These are phyloP conservation scores for Vulpes vulpes DNA, from an alignment of 2,113 vertebrate species.

Conservation along the genomic window DNA sequence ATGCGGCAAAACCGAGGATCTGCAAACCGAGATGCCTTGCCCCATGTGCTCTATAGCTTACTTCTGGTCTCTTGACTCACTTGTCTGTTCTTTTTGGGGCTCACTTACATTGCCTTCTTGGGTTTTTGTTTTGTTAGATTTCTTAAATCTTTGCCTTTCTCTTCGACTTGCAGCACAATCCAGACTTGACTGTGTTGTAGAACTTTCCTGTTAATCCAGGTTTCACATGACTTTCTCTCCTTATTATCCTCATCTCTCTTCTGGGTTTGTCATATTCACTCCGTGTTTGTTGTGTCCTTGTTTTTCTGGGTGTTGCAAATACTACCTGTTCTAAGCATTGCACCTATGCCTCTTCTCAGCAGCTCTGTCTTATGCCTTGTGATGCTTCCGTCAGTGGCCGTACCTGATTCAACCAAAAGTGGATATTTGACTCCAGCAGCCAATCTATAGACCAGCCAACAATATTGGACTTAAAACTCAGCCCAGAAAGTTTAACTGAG, in stretches of 20 bases:
- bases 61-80: not conserved
- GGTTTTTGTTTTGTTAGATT: not conserved
- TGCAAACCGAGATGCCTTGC: not conserved
- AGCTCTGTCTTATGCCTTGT: not conserved
- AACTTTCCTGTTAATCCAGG: not conserved
- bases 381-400: not conserved
- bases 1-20: too few relatives aligned
- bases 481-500: not conserved
- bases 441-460: not conserved
- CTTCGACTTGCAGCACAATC: not conserved
- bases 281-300: not conserved
- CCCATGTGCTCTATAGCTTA: not conserved
- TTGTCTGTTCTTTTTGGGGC: not conserved
- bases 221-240: not conserved
- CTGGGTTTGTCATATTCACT: not conserved
- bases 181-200: not conserved
- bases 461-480: not conserved
- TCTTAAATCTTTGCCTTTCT: slow-evolving; percentile 33
- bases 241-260: not conserved
- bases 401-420: not conserved
- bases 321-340: not conserved
- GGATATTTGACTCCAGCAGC: not conserved
- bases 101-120: not conserved
- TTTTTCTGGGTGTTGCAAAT: not conserved
- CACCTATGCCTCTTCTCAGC: not conserved